Base-by-base conservation (phyloP, 2,797 vertebrate genomes). In the Macrochelys suwanniensis region DNA sequence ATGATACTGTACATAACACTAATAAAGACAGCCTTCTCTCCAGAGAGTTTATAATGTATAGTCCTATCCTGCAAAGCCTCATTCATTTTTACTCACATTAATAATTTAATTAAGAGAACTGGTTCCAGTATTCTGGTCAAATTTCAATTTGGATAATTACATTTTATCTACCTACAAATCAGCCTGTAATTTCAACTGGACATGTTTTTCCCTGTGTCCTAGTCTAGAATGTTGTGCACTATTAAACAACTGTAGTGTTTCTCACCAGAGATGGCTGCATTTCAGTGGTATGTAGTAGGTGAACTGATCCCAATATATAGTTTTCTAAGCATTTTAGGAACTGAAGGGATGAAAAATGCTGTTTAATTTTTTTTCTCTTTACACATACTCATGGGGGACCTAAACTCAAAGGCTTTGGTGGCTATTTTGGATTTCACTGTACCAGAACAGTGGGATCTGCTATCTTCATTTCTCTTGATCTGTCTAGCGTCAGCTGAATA, bases 141-240 rank as follows among this genome's bases (percentile, higher is more conserved):
- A 94, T 91, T 91, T 91, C 85, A 96, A 77, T 59, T 93, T 94
- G 80, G 23, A 77, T 77, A 49, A 77, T 77, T 77, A 49, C 25
- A 26, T 77, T 77, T 49, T 77, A 31, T 49, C 74, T 49, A 77
- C 26, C 26, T 31, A 49, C 74, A 49, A 77, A 77, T 49, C 25
- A 31, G 12, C 25, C 45, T 47, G 49, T 81, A 42, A 61, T 50
- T 92, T 90, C 54, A 80, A 85, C 88, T 49, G 45, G 42, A 53
- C 15, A 5, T 16, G 42, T 81, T 21, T 51, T 13, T n/a, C 51
- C 49, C 56, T 2, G 1, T 85, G 16, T 74, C 49, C 89, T 68
- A 90, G 31, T 54, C 50, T 59, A 85, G 31, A 84, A 84, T 42
- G 74, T 68, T 87, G 45, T 7, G 77, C 5, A 87, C 37, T 28